Percentiles rank a stretch among this genome's conserved stretches.
These are phyloP conservation scores for Ptilodon capucinus DNA, from an alignment of 2,888 invertebrate genomes.

Conservation along the genomic window DNA sequence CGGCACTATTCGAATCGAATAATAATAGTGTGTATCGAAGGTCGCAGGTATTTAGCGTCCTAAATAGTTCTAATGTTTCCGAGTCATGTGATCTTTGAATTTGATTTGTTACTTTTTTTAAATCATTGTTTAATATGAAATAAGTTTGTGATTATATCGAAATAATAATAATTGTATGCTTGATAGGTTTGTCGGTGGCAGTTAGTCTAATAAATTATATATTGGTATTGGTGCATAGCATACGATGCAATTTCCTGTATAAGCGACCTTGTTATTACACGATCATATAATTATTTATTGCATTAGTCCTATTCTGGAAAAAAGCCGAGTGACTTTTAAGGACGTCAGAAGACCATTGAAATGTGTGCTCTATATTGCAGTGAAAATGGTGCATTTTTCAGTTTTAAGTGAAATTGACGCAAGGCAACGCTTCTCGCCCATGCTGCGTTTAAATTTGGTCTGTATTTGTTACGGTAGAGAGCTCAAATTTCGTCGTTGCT, in stretches of 20 bases:
- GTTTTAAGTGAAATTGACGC: no score
- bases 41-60: constrained; percentile 10
- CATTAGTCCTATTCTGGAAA: no score
- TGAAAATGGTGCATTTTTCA: no score
- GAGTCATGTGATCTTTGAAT: constrained; percentile 5
- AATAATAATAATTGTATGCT: neutral
- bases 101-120: constrained; percentile 2
- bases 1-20: constrained; percentile 6
- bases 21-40: constrained; percentile 6
- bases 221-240: neutral
- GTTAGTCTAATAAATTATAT: neutral
- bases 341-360: no score
- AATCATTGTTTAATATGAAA: neutral
- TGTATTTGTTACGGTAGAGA: no score
- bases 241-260: neutral
- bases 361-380: no score
- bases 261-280: neutral
- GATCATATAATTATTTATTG: no score
- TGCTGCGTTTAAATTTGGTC: no score
- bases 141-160: neutral
- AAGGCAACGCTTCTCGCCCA: no score
- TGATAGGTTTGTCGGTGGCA: neutral
- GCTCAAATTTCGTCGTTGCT: no score
- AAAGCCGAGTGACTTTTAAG: no score
- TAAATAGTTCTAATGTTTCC: constrained; percentile 9